Percentiles rank a stretch among this genome's conserved stretches.
Evolutionary conservation across 2,113 vertebrate genomes (phyloP).

Genomic region (Aleadryas rufinucha): DNA sequence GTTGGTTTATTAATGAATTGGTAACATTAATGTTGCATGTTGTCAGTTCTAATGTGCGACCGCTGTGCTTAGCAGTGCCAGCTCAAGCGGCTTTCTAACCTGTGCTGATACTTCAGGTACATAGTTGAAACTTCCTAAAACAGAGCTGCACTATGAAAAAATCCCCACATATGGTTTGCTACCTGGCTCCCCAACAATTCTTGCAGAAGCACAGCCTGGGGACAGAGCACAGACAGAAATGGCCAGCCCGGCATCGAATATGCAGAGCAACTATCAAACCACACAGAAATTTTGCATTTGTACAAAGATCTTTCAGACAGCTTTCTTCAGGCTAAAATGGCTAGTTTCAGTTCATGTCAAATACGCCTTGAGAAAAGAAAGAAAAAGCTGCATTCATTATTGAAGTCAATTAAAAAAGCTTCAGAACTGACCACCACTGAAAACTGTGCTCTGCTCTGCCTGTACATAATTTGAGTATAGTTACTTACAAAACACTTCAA

Average conservation of each 20-base stretch:
- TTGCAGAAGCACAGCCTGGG: neutral
- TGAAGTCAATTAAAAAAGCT: neutral
- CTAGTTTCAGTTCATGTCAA: neutral
- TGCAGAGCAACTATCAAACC: neutral
- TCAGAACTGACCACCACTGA: neutral
- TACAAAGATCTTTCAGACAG: neutral
- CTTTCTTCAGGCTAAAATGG: neutral
- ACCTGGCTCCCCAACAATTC: neutral
- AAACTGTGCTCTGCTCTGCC: neutral
- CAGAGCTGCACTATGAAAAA: neutral
- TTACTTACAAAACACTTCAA: neutral
- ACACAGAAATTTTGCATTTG: neutral
- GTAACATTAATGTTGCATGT: neutral
- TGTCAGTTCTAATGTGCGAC: neutral
- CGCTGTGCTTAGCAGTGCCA: neutral
- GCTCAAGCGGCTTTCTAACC: neutral
- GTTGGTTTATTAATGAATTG: neutral
- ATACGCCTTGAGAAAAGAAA: neutral
- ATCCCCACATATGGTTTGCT: neutral
- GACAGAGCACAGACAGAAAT: neutral
- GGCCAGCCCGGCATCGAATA: neutral
- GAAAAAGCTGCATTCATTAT: neutral
- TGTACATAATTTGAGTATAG: neutral
- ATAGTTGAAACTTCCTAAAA: neutral
- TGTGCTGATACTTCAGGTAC: neutral